phyloP scores from a whole-genome alignment of 2,888 invertebrate genomes.

The Ypsolopha sequella region DNA sequence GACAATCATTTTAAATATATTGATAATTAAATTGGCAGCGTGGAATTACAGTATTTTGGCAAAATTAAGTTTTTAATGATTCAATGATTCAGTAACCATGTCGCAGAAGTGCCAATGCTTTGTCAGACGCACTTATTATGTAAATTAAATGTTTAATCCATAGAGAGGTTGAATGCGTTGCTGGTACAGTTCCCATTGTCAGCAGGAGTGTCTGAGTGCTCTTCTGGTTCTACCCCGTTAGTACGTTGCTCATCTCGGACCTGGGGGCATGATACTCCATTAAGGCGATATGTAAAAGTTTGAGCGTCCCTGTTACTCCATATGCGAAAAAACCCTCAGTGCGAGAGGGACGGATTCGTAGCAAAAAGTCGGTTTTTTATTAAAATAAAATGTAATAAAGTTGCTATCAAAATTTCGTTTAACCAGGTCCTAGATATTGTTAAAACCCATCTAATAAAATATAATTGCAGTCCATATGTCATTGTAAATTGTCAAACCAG shows the following conservation, averaged over 20 bases:
- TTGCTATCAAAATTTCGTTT: no score
- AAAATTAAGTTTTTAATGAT: not conserved
- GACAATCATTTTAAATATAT: not conserved
- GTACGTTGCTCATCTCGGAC: conserved; percentile 74
- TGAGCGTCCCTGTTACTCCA: no score
- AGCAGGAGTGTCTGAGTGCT: conserved; percentile 68
- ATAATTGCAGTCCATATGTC: no score
- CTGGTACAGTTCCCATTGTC: conserved; percentile 75
- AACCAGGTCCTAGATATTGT: no score
- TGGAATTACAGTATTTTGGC: not conserved
- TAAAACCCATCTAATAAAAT: no score
- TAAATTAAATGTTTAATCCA: conserved; percentile 6
- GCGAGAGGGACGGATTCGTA: no score
- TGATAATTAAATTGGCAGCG: not conserved
- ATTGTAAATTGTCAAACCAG: no score
- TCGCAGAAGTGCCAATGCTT: not conserved
- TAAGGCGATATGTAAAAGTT: no score
- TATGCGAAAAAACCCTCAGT: no score
- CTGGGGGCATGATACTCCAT: conserved; percentile 22
- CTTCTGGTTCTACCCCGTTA: conserved; percentile 72
- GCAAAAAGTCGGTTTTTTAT: not conserved
- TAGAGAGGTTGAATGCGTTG: conserved; percentile 67
- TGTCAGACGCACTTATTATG: no score
- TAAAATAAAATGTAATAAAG: no score
- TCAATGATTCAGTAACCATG: not conserved